phyloP scores from a whole-genome alignment of 2,113 vertebrate species.

The Turdus rufiventris region DNA sequence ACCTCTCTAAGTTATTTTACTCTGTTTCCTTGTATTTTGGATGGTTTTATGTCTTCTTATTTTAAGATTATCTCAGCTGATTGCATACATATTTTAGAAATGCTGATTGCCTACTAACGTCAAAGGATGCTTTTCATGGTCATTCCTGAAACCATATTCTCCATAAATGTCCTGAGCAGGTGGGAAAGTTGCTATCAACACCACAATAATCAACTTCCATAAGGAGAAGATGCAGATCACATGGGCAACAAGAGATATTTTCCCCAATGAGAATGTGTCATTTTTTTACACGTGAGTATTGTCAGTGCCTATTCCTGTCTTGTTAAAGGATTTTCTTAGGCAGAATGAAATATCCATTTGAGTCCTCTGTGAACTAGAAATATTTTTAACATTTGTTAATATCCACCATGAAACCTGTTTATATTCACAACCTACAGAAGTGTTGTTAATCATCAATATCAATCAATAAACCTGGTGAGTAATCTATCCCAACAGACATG shows the following conservation, averaged over 20 bases:
- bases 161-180: not conserved
- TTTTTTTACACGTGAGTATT: slow-evolving; percentile 63
- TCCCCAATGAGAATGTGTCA: slow-evolving; percentile 3
- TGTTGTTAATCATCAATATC: no score
- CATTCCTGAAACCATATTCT: not conserved
- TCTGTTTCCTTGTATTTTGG: not conserved
- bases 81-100: not conserved
- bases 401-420: not conserved
- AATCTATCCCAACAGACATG: not conserved
- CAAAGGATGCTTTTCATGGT: not conserved
- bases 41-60: not conserved
- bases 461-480: not conserved
- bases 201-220: slow-evolving; percentile 57
- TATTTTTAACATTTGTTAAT: not conserved
- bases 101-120: not conserved
- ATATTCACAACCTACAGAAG: not conserved
- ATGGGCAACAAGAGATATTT: not conserved
- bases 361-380: not conserved
- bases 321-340: not conserved
- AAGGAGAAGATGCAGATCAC: slow-evolving; percentile 44
- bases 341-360: not conserved
- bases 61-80: not conserved
- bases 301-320: not conserved
- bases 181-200: not conserved
- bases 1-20: not conserved